These are phyloP conservation scores for Sarotherodon lohbergeri DNA, from an alignment of 2,113 vertebrate genomes.

Conservation along the genomic window DNA sequence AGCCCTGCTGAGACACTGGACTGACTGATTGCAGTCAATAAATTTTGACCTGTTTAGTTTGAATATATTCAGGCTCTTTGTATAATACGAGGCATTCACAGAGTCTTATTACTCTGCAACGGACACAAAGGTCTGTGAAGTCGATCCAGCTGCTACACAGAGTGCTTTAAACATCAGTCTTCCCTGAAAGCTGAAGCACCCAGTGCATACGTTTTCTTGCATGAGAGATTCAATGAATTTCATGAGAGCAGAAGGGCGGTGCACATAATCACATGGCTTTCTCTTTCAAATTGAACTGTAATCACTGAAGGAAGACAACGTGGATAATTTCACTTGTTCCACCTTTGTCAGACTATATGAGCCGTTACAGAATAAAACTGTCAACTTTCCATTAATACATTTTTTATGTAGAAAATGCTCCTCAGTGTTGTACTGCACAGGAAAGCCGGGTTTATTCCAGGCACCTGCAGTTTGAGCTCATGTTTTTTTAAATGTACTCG, in stretches of 20 bases:
- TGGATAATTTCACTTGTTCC: not conserved
- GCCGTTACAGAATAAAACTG: not conserved
- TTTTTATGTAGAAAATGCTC: not conserved
- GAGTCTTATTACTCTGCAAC: not conserved
- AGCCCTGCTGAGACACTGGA: not conserved
- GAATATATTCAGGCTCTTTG: not conserved
- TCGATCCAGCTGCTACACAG: not conserved
- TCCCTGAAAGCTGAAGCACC: not conserved
- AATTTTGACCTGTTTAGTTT: not conserved
- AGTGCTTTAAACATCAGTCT: not conserved
- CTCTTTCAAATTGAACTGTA: not conserved
- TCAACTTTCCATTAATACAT: not conserved
- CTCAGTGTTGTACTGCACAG: fast-evolving
- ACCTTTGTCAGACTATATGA: not conserved
- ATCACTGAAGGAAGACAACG: not conserved
- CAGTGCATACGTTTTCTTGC: not conserved
- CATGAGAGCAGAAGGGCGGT: not conserved
- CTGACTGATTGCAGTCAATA: fast-evolving
- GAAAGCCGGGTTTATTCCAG: not conserved
- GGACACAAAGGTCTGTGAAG: not conserved
- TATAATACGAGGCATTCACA: not conserved
- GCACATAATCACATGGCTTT: not conserved
- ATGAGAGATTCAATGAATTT: not conserved
- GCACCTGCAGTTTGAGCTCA: not conserved
- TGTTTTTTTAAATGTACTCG: not conserved